Percentiles rank a stretch among this genome's conserved stretches.
phyloP scores from a whole-genome alignment of 2,797 vertebrate genomes.

The Molossus molossus region DNA sequence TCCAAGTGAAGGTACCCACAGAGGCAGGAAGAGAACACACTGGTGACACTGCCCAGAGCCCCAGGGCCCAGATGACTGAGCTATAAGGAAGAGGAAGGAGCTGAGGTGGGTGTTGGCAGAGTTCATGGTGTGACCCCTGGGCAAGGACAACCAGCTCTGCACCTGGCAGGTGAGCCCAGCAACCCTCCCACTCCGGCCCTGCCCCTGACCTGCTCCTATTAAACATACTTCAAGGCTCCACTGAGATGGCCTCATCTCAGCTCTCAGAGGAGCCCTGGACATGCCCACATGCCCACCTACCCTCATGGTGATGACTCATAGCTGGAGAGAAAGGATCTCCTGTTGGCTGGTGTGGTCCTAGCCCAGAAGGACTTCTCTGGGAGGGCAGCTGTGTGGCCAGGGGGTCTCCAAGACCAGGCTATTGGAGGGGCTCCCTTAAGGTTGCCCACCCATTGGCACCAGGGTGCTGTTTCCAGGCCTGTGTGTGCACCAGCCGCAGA shows the following conservation, averaged over 20 bases:
- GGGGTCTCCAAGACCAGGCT: not conserved
- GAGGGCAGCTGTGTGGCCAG: rapidly evolving
- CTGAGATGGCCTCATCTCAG: not conserved
- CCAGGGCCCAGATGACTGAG: not conserved
- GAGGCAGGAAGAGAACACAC: not conserved
- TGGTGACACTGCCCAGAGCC: not conserved
- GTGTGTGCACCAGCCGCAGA: rapidly evolving
- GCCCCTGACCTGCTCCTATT: not conserved
- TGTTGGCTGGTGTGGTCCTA: not conserved
- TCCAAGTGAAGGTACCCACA: not conserved
- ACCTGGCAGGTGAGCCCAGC: not conserved
- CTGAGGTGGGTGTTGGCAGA: not conserved
- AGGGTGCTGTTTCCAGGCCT: not conserved
- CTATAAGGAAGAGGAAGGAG: slow-evolving; percentile 67
- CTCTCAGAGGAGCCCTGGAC: not conserved
- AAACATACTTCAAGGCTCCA: not conserved
- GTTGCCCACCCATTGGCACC: not conserved
- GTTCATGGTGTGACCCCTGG: not conserved
- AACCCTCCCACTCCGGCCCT: not conserved
- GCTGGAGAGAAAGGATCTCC: not conserved
- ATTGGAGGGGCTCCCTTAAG: rapidly evolving
- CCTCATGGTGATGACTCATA: rapidly evolving
- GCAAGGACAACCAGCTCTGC: not conserved
- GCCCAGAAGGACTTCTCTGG: not conserved
- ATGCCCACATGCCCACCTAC: not conserved